phyloP scores from a whole-genome alignment of 2,888 invertebrate species.

The Acrocyrtus sp. region DNA sequence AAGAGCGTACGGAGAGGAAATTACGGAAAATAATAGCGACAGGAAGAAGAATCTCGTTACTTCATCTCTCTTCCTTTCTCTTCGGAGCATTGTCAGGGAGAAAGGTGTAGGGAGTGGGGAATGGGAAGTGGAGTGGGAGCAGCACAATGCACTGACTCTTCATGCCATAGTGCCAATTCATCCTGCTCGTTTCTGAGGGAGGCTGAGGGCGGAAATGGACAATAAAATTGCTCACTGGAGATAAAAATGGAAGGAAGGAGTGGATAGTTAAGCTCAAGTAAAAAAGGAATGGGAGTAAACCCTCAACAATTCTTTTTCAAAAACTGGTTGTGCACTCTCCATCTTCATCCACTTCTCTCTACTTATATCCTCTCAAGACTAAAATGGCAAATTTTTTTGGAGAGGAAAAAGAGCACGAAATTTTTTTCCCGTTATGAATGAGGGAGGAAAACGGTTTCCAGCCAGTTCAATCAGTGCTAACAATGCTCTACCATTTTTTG shows the following conservation, averaged over 20 bases:
- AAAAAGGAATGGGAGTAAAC: not conserved
- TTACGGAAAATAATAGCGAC: too few species aligned
- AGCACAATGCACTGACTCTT: too few species aligned
- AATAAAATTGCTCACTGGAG: slow-evolving; percentile 37
- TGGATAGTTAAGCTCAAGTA: not conserved
- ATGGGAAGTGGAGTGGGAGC: too few species aligned
- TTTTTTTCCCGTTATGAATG: too few species aligned
- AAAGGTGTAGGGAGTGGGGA: too few species aligned
- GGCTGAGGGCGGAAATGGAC: slow-evolving; percentile 33
- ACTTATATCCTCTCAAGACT: slow-evolving; percentile 2
- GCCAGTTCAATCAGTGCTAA: not conserved
- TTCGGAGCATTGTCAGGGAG: too few species aligned
- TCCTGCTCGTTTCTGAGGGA: not conserved
- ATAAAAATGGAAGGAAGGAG: slow-evolving; percentile 15
- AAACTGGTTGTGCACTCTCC: slow-evolving; percentile 16
- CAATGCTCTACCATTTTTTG: not conserved
- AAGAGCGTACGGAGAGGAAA: not conserved
- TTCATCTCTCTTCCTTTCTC: too few species aligned
- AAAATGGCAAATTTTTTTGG: too few species aligned
- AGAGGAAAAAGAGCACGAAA: too few species aligned
- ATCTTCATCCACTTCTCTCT: not conserved
- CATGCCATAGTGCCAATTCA: too few species aligned
- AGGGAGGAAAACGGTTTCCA: too few species aligned
- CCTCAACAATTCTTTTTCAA: not conserved
- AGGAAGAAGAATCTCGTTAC: too few species aligned